Base-by-base conservation (phyloP, 2,888 invertebrate species). In the Melanophora roralis region DNA sequence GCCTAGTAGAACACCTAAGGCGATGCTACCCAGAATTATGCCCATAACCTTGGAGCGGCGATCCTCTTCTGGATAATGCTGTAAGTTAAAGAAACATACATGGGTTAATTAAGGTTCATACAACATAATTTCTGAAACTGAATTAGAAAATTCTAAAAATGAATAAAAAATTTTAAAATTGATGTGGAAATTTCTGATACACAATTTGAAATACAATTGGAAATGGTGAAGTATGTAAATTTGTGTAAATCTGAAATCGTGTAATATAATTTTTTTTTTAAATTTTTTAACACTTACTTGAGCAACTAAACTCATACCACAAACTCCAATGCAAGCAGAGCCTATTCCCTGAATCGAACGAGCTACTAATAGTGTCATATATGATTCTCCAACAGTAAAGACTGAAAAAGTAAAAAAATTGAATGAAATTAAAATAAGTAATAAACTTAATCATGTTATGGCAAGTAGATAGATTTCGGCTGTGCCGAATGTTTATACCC, bases 271-370 rank as follows among this genome's bases (percentile, higher is more conserved):
- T n/a, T n/a, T n/a, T n/a, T n/a, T n/a, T n/a, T n/a, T n/a, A n/a
- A 6, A 8, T 34, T 32, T 19, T 91, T n/a, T n/a, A n/a, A 21
- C 45, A 83, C 84, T 83, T 83, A 86, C 86, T 83, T 88, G 89
- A 0, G 96, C 96, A 59, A 96, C 92, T 83, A 96, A 89, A 82
- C 94, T 94, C 95, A 96, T 95, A 40, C 96, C 96, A 84, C 95
- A 93, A 6, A 96, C 94, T 16, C 94, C 93, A 73, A 95, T 93
- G 83, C 95, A 94, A 0, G 96, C 94, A 1, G 96, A 96, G 9
- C 95, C 95, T 67, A 95, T 90, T 0, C 96, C 96, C 86, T 96
- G 96, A 14, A 95, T 89, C 60, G 94, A 94, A 78, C 96, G 91
- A 0, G 95, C 96, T 57, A 94, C 84, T 82, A 96, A 92, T 80